phyloP scores from a whole-genome alignment of 2,113 vertebrate genomes.

The Pseudonaja textilis region DNA sequence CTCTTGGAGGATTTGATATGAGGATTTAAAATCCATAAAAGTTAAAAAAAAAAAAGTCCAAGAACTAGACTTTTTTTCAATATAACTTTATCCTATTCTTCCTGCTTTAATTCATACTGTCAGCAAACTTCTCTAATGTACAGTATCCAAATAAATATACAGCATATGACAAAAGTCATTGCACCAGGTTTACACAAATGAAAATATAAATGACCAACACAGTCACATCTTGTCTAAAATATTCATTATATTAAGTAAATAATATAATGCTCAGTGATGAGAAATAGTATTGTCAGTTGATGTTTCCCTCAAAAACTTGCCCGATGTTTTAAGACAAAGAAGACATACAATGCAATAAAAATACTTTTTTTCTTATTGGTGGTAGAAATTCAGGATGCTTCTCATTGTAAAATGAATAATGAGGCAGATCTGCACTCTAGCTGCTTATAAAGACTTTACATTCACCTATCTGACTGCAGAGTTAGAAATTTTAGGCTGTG shows the following conservation, averaged over 20 bases:
- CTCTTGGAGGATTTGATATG: background rate
- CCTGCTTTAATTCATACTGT: constrained; percentile 1
- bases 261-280: background rate
- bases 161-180: background rate
- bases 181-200: background rate
- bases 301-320: background rate
- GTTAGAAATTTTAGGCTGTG: background rate
- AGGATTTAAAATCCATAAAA: constrained; percentile 4
- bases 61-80: rapidly evolving
- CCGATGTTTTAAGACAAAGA: background rate
- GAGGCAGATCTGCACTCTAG: background rate
- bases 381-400: background rate
- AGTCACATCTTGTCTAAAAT: background rate
- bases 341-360: background rate
- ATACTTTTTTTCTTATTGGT: background rate
- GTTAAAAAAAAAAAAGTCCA: too few species aligned
- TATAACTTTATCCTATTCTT: background rate
- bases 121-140: background rate
- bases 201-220: background rate
- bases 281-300: background rate
- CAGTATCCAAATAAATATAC: background rate
- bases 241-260: background rate
- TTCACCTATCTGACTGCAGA: background rate
- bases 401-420: background rate
- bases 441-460: background rate